A percentile compares a stretch with the other conserved stretches of the same genome.
Conservation (phyloP, 2,113 vertebrate genomes). For the Erinaceus europaeus region DNA sequence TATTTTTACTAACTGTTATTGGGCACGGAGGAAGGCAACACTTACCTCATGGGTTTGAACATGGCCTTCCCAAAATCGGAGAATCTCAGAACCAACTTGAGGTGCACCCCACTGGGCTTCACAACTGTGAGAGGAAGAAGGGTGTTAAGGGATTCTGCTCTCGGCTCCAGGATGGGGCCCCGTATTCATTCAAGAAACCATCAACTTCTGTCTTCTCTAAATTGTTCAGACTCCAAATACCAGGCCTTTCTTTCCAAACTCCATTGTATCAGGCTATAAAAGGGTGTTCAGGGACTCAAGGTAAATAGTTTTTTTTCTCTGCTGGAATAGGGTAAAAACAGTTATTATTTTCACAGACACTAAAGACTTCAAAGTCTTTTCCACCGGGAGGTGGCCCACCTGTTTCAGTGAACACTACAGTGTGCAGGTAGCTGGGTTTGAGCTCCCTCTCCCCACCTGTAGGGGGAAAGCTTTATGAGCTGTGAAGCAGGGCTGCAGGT, state of each 20-base stretch:
- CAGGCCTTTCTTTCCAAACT: neutral
- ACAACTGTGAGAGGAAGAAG: slow-evolving; percentile 84
- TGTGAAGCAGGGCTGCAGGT: no score
- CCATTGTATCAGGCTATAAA: rapidly evolving
- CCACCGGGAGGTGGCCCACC: neutral
- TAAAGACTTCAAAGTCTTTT: neutral
- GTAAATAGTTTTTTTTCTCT: neutral
- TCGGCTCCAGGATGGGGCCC: neutral
- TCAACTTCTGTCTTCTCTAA: neutral
- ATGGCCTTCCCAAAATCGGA: slow-evolving; percentile 95
- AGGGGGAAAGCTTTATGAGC: no score
- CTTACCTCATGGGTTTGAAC: slow-evolving; percentile 99
- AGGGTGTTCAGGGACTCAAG: neutral
- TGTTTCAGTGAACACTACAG: no score
- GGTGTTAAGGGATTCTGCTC: rapidly evolving
- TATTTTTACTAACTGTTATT: neutral
- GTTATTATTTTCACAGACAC: neutral
- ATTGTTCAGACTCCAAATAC: neutral
- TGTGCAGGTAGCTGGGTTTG: no score
- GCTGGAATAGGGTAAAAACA: neutral
- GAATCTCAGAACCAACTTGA: slow-evolving; percentile 94
- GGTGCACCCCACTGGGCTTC: slow-evolving; percentile 96
- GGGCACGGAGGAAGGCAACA: neutral
- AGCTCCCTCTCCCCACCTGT: no score
- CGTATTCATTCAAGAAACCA: neutral